Evolutionary conservation across 2,113 vertebrate species (phyloP).

Genomic region (Pyxicephalus adspersus): DNA sequence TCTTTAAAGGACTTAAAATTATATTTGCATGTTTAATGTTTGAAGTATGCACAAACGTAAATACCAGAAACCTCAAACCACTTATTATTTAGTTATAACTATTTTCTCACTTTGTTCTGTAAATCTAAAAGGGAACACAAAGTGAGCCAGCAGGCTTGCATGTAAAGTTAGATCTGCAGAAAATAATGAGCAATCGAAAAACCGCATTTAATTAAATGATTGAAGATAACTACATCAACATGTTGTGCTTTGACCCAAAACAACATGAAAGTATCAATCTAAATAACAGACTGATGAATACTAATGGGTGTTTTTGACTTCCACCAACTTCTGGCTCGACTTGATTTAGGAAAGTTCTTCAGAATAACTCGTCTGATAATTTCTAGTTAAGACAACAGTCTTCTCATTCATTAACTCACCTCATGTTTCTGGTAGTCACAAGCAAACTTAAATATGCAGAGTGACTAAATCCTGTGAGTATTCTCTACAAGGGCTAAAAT

Average conservation of each 20-base stretch:
- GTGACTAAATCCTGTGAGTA: constrained; percentile 20
- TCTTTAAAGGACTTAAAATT: constrained; percentile 3
- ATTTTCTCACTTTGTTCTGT: constrained; percentile 42
- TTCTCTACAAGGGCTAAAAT: constrained; percentile 6
- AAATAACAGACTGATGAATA: constrained; percentile 5
- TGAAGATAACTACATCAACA: constrained; percentile 45
- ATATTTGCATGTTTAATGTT: constrained; percentile 11
- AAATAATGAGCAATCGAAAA: constrained; percentile 42
- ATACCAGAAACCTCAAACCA: constrained; percentile 15
- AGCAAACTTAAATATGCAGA: constrained; percentile 19
- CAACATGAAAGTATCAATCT: constrained; percentile 35
- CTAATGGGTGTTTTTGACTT: constrained; percentile 26
- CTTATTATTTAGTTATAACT: background rate
- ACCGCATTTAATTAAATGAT: constrained; percentile 40
- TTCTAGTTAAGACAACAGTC: constrained; percentile 6
- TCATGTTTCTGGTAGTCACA: constrained; percentile 24
- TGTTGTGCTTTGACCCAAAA: constrained; percentile 42
- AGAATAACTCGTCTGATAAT: constrained; percentile 33
- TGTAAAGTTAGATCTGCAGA: constrained; percentile 17
- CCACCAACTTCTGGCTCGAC: constrained; percentile 5
- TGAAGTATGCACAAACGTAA: constrained; percentile 18
- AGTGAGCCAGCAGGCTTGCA: constrained; percentile 1
- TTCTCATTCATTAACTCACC: constrained; percentile 38
- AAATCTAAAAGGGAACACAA: constrained; percentile 22
- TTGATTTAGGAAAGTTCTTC: constrained; percentile 16